A percentile compares a stretch with the other conserved stretches of the same genome.
These are phyloP conservation scores for Corythaixoides concolor DNA, from an alignment of 2,113 vertebrate genomes.

Conservation along the genomic window DNA sequence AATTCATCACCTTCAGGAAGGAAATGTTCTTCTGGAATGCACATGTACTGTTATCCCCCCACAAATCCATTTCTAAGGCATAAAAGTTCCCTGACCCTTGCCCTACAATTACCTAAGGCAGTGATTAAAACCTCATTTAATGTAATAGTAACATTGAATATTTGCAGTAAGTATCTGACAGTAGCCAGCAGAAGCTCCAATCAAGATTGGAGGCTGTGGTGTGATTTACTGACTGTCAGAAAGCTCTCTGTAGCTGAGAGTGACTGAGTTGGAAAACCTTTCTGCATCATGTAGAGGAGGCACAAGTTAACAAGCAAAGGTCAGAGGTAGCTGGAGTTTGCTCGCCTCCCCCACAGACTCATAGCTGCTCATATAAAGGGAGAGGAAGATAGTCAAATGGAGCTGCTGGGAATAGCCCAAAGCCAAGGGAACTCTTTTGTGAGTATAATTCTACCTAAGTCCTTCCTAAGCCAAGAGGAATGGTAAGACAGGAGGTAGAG, in stretches of 20 bases:
- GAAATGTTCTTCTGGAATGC: not conserved
- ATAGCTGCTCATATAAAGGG: not conserved
- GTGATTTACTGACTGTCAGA: constrained; percentile 22
- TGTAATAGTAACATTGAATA: not conserved
- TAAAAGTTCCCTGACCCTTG: not conserved
- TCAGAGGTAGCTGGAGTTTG: constrained; percentile 1
- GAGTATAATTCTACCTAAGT: not conserved
- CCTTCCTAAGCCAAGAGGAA: not conserved
- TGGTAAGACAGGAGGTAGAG: not conserved
- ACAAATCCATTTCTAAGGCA: not conserved
- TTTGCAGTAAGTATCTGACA: not conserved
- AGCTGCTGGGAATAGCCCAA: not conserved
- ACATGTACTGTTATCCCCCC: not conserved
- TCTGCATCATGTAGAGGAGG: not conserved
- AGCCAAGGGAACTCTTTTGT: not conserved
- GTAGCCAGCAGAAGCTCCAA: not conserved
- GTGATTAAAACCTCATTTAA: not conserved
- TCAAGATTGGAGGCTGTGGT: not conserved
- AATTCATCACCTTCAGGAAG: not conserved
- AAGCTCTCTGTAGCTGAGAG: not conserved
- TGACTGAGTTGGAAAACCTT: not conserved
- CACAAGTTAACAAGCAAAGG: constrained; percentile 14
- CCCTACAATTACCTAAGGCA: not conserved
- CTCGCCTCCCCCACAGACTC: not conserved
- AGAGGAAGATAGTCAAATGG: not conserved